Base-by-base conservation (phyloP, 2,113 vertebrate species). In the Cnemophilus loriae region DNA sequence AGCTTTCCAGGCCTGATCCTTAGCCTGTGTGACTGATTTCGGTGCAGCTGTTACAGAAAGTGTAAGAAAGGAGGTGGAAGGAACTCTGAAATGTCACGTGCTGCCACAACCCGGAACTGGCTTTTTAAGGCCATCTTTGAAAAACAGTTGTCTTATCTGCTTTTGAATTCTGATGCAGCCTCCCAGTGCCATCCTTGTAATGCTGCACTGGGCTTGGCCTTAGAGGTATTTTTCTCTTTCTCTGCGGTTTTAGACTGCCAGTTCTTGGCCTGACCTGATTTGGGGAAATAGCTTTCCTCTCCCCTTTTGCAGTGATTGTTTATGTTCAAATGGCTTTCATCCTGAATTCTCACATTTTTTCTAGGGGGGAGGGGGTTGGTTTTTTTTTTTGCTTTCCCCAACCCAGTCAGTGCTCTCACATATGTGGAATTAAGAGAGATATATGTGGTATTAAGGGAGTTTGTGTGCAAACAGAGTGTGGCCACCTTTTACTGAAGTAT, bases 281-380 rank as follows among this genome's bases (percentile, higher is more conserved):
- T 63, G 30, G 13, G 33, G 11, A 76, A 82, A 75, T 11, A 9
- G 12, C 28, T 68, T 83, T 82, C 17, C 16, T 90, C 37, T 68
- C 6, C 30, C 7, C 10, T 6, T 83, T 83, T 69, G 27, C 32
- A 53, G n/a, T 23, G 59, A 65, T 37, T 83, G 24, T 69, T 80
- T 33, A 10, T 5, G 14, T 69, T 89, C 37, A 74, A 42, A 56
- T 53, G 11, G 6, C 15, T 78, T 93, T 87, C 16, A 41, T 74
- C 22, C 22, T 26, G 17, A 23, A 7, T 65, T 15, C 4, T 77
- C 41, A 39, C 6, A 3, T 42, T 63, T 52, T 52, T 44, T 13
- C 24, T 39, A 13, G 16, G n/a, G 11, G 0, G 3, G 23, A 20
- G 24, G 22, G 12, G 4, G 1, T 41, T n/a, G n/a, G 1, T 3